phyloP scores from a whole-genome alignment of 2,113 vertebrate genomes.

The Poecilia latipinna region DNA sequence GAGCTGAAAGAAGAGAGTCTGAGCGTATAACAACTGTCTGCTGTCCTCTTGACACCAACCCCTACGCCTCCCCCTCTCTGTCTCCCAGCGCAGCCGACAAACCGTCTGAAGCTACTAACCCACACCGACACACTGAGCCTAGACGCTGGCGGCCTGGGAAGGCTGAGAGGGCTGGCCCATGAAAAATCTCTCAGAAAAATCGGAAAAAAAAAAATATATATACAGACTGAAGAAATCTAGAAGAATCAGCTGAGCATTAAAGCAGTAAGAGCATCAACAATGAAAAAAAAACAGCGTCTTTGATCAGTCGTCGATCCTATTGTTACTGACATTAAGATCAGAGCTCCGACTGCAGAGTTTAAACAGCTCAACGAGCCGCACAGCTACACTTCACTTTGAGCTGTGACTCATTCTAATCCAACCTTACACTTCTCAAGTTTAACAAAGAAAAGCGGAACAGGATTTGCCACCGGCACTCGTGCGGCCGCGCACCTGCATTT shows the following conservation, averaged over 20 bases:
- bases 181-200: slow-evolving; percentile 38
- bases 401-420: slow-evolving; percentile 39
- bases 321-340: slow-evolving; percentile 9
- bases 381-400: slow-evolving; percentile 24
- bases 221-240: not conserved
- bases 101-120: slow-evolving; percentile 68
- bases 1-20: slow-evolving; percentile 35
- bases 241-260: not conserved
- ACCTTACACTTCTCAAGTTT: slow-evolving; percentile 19
- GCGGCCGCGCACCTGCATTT: slow-evolving; percentile 37
- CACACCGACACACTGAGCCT: slow-evolving; percentile 60
- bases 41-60: slow-evolving; percentile 58
- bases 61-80: slow-evolving; percentile 52
- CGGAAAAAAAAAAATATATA: not conserved
- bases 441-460: slow-evolving; percentile 22
- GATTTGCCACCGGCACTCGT: not conserved
- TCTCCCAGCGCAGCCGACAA: slow-evolving; percentile 56
- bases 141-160: slow-evolving; percentile 54
- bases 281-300: not conserved
- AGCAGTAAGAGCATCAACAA: not conserved
- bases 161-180: slow-evolving; percentile 50
- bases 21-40: slow-evolving; percentile 65
- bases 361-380: slow-evolving; percentile 37
- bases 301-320: not conserved
- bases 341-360: slow-evolving; percentile 15